Evolutionary conservation across 2,888 invertebrate species (phyloP).

Genomic region (Vandiemenella viatica): DNA sequence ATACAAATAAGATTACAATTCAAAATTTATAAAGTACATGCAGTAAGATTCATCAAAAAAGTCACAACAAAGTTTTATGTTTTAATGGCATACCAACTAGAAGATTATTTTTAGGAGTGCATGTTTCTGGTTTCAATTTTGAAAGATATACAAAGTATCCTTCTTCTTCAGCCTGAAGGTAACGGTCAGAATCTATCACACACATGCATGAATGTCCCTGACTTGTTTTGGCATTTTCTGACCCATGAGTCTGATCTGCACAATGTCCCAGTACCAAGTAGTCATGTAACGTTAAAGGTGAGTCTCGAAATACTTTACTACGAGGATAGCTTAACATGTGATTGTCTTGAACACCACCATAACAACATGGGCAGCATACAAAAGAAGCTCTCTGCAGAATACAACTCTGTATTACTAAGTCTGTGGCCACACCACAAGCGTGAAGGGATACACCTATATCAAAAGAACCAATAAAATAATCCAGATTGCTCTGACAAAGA

Average conservation of each 20-base stretch:
- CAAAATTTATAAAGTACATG: too few relatives aligned
- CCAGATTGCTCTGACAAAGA: slow-evolving; percentile 74
- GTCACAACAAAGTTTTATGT: slow-evolving; percentile 3
- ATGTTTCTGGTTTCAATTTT: slow-evolving; percentile 61
- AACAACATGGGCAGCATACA: slow-evolving; percentile 87
- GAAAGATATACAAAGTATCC: slow-evolving; percentile 63
- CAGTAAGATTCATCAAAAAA: too few relatives aligned
- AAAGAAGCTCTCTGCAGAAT: slow-evolving; percentile 60
- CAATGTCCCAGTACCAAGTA: slow-evolving; percentile 75
- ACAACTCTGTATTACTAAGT: slow-evolving; percentile 78
- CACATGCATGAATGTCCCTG: slow-evolving; percentile 80
- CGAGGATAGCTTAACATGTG: slow-evolving; percentile 69
- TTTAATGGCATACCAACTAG: slow-evolving; percentile 45
- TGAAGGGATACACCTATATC: slow-evolving; percentile 79
- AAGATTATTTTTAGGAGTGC: slow-evolving; percentile 86
- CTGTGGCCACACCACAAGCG: slow-evolving; percentile 90
- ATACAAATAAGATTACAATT: too few relatives aligned
- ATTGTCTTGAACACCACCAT: slow-evolving; percentile 72
- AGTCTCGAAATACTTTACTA: slow-evolving; percentile 33
- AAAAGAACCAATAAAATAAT: slow-evolving; percentile 69
- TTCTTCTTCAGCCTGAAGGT: slow-evolving; percentile 52
- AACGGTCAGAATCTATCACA: slow-evolving; percentile 74
- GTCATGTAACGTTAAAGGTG: slow-evolving; percentile 32
- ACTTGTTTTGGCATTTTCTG: slow-evolving; percentile 46
- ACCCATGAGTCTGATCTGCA: slow-evolving; percentile 78